A percentile compares a stretch with the other conserved stretches of the same genome.
phyloP scores from a whole-genome alignment of 1,140 invertebrate genomes.

The Temnothorax nylanderi region DNA sequence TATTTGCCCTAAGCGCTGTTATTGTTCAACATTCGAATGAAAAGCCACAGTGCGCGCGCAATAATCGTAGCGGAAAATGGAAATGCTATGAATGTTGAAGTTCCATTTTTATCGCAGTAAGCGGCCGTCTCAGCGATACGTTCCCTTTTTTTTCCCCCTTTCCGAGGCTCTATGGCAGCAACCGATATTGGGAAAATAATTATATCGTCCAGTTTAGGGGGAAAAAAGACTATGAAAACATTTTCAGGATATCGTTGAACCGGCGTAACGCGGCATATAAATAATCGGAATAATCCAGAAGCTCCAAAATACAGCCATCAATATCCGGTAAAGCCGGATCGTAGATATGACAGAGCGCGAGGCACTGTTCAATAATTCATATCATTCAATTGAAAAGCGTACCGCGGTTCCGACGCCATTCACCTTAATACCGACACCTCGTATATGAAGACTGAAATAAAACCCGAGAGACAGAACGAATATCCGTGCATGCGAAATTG shows the following conservation, averaged over 20 bases:
- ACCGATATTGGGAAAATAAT: constrained; percentile 46
- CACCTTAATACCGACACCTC: constrained; percentile 49
- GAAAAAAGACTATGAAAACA: constrained; percentile 20
- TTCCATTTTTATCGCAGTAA: constrained; percentile 23
- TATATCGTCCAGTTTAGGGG: constrained; percentile 24
- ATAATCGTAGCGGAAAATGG: constrained; percentile 22
- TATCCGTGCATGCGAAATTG: constrained; percentile 30
- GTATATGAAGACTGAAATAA: constrained; percentile 38
- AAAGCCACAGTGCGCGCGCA: background rate
- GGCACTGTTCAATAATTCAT: constrained; percentile 73
- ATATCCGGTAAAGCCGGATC: constrained; percentile 62
- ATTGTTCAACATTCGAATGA: background rate
- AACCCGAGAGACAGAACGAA: constrained; percentile 20
- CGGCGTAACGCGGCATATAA: constrained; percentile 46
- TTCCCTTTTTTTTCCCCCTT: background rate
- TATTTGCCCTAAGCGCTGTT: background rate
- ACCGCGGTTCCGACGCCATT: constrained; percentile 60
- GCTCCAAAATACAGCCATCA: constrained; percentile 64
- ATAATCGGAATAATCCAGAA: constrained; percentile 64
- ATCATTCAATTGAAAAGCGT: constrained; percentile 69
- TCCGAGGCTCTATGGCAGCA: background rate
- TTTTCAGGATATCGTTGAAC: constrained; percentile 25
- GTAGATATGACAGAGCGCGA: constrained; percentile 58
- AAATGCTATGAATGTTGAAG: constrained; percentile 33
- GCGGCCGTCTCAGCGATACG: constrained; percentile 7